A percentile compares a stretch with the other conserved stretches of the same genome.
These are phyloP conservation scores for Yponomeuta evonymella DNA, from an alignment of 2,888 invertebrate species.

Conservation along the genomic window DNA sequence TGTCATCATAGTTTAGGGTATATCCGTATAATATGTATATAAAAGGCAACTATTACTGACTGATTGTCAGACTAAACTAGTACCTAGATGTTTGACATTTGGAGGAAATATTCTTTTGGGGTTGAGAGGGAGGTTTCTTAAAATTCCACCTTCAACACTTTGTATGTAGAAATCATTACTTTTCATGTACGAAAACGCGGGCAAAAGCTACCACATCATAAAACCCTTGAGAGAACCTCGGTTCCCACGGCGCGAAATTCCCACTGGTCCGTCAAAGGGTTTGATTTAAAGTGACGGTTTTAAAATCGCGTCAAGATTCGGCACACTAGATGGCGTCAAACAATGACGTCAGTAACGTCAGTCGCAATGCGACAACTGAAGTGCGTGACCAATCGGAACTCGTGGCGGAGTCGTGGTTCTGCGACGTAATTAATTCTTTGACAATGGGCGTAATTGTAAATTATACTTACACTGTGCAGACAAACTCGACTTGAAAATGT, in stretches of 20 bases:
- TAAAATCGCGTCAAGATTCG: conserved; percentile 62
- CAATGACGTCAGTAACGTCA: conserved; percentile 41
- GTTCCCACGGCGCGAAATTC: conserved; percentile 30
- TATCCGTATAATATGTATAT: too few species aligned
- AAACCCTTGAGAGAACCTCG: not conserved
- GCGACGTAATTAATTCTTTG: not conserved
- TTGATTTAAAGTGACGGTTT: conserved; percentile 59
- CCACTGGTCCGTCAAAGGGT: conserved; percentile 57
- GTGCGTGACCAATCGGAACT: conserved; percentile 56
- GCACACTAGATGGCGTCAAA: conserved; percentile 48
- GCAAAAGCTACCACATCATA: too few species aligned
- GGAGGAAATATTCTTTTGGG: too few species aligned
- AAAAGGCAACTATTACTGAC: not conserved
- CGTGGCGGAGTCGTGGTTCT: conserved; percentile 51
- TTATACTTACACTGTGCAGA: not conserved
- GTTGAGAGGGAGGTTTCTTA: too few species aligned
- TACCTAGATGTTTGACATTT: not conserved
- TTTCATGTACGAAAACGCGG: too few species aligned
- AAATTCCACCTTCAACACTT: too few species aligned
- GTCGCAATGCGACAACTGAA: conserved; percentile 59
- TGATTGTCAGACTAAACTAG: not conserved
- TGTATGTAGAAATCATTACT: too few species aligned
- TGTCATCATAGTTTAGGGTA: too few species aligned
- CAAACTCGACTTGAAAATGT: too few species aligned
- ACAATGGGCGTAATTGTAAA: not conserved